Evolutionary conservation across 2,113 vertebrate genomes (phyloP).

Genomic region (Illadopsis cleaveri): DNA sequence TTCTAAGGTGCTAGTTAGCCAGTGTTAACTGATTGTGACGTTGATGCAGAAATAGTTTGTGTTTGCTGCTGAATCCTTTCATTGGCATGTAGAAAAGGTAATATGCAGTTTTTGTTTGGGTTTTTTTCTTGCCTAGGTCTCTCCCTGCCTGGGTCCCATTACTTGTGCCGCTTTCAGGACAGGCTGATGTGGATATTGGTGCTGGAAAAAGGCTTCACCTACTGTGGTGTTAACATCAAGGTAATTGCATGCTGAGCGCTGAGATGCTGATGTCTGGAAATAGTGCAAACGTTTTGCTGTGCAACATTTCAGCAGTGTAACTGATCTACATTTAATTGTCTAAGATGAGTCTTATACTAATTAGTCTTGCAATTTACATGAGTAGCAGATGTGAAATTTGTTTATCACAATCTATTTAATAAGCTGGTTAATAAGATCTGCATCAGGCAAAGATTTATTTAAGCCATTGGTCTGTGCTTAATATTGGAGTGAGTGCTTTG

Average conservation of each 20-base stretch:
- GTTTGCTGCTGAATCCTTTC: not conserved
- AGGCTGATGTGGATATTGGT: slow-evolving; percentile 94
- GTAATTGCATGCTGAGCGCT: slow-evolving; percentile 69
- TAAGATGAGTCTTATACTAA: not conserved
- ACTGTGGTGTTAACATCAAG: slow-evolving; percentile 96
- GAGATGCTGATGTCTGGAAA: not conserved
- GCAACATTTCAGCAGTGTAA: not conserved
- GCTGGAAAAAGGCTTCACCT: slow-evolving; percentile 91
- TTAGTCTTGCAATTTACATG: not conserved
- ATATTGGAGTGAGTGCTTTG: not conserved
- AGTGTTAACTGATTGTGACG: not conserved
- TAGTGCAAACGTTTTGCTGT: not conserved
- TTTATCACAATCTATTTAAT: not conserved
- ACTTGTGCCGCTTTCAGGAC: slow-evolving; percentile 94
- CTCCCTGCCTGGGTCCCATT: slow-evolving; percentile 90
- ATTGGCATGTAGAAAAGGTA: not conserved
- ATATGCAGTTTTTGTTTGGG: not conserved
- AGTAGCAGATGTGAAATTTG: not conserved
- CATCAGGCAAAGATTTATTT: not conserved
- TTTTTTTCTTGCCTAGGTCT: slow-evolving; percentile 77
- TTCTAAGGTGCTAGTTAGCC: not conserved
- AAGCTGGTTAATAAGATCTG: not conserved
- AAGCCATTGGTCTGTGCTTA: not conserved
- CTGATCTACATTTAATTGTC: not conserved
- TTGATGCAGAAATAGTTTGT: not conserved